Conservation (phyloP, 2,797 vertebrate genomes). For the Synanceia verrucosa region DNA sequence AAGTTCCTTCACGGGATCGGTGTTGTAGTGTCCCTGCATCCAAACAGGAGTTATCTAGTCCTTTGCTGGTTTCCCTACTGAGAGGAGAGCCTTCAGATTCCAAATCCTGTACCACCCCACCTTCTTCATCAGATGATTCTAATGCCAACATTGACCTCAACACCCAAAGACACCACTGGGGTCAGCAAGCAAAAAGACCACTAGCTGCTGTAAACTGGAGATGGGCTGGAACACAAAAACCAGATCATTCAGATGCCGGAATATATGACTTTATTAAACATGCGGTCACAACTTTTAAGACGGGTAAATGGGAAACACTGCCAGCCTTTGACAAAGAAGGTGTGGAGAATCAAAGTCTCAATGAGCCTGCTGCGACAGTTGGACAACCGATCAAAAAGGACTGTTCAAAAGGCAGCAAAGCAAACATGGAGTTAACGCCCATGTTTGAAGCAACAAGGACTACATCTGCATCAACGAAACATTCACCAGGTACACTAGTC, state of each 20-base stretch:
- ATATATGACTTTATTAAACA: background rate
- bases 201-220: background rate
- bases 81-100: background rate
- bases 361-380: background rate
- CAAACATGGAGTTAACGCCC: background rate
- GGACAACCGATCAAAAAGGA: background rate
- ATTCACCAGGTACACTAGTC: constrained; percentile 31
- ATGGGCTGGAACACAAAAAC: background rate
- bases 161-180: background rate
- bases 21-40: fast-evolving
- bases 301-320: fast-evolving
- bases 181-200: background rate
- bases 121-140: background rate
- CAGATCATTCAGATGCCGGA: background rate
- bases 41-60: fast-evolving
- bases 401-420: background rate
- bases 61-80: background rate
- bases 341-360: background rate
- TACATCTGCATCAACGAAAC: background rate
- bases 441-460: background rate
- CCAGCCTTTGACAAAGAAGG: background rate
- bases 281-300: fast-evolving
- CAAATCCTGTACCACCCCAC: fast-evolving
- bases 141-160: background rate
- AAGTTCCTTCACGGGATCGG: background rate